Evolutionary conservation across 2,113 vertebrate species (phyloP).

Genomic region (pig (Sus scrofa)): DNA sequence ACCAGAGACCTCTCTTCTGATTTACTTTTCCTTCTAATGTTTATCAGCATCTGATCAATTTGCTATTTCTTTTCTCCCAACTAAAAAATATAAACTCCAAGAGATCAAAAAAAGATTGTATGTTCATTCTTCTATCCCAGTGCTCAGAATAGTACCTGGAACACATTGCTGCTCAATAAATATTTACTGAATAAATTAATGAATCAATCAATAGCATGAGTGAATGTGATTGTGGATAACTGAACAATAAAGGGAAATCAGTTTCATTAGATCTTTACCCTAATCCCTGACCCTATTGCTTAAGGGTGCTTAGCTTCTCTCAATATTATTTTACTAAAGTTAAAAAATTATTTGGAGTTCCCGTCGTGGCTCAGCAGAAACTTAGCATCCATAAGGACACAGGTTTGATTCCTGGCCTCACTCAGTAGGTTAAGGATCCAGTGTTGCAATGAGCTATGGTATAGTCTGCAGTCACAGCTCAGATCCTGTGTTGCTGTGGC

Average conservation of each 20-base stretch:
- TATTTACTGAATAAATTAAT: background rate
- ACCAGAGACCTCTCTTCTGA: background rate
- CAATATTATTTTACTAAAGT: conserved; percentile 2
- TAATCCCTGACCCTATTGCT: background rate
- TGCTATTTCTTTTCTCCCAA: background rate
- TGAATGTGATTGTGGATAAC: background rate
- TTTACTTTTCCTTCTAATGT: background rate
- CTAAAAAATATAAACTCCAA: conserved; percentile 20
- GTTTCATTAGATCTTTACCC: background rate
- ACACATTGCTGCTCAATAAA: background rate
- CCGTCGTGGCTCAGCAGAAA: too few relatives aligned
- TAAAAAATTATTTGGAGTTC: background rate
- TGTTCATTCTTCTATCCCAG: background rate
- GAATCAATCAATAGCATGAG: background rate
- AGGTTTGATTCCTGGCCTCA: too few relatives aligned
- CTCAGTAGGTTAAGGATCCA: too few relatives aligned
- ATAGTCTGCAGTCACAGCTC: too few relatives aligned
- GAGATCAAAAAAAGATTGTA: background rate
- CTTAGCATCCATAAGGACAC: too few relatives aligned
- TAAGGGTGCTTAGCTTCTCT: background rate
- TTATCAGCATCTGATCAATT: background rate
- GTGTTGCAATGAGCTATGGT: too few relatives aligned
- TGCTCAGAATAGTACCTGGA: background rate
- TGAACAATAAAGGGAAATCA: background rate
- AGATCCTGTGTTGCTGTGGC: too few relatives aligned